Evolutionary conservation across 2,113 vertebrate genomes (phyloP), one percentile per base, ranked within the genome.

Genomic region (Merops nubicus): DNA sequence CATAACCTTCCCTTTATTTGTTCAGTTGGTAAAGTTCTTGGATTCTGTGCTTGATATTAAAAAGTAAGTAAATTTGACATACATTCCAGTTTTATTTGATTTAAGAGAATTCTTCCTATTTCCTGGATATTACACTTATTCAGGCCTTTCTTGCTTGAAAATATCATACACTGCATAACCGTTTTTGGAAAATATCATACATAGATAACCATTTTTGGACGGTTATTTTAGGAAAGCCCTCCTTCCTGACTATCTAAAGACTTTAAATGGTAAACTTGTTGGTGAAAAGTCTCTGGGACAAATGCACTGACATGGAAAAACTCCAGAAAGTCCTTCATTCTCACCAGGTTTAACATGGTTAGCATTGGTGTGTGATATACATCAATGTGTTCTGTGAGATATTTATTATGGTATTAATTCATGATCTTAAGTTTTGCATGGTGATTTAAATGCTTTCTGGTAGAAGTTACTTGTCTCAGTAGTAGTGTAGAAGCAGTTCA

Each of bases 221-320:
- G 33, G 85, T 95, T 97, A 97, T 97, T 97, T 97, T 96, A 94
- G 87, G 96, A 91, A 93, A 73, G 78, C 19, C 80, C 50, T 83
- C 45, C 93, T 82, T 95, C 53, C 81, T 94, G 77, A 57, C 43
- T 57, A 53, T 88, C 50, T 83, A 13, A 93, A 95, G 74, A 40
- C 94, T 96, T 96, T 93, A 96, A 94, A 95, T 94, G 85, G 91
- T 83, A 95, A 96, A 69, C 25, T 62, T 79, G 21, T 76, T 79
- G 78, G 89, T 88, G 78, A 93, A 91, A 91, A 75, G 19, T 87
- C 57, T 88, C 67, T 21, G 45, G 48, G 57, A 89, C 85, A 94
- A 80, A 42, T 31, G 82, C 40, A 33, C 15, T 88, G 33, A 19
- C 33, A 25, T 70, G 75, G 75, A 90, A 69, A 23, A 69, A 45